Base-by-base conservation (phyloP, 2,113 vertebrate genomes). In the Maccullochella peelii region DNA sequence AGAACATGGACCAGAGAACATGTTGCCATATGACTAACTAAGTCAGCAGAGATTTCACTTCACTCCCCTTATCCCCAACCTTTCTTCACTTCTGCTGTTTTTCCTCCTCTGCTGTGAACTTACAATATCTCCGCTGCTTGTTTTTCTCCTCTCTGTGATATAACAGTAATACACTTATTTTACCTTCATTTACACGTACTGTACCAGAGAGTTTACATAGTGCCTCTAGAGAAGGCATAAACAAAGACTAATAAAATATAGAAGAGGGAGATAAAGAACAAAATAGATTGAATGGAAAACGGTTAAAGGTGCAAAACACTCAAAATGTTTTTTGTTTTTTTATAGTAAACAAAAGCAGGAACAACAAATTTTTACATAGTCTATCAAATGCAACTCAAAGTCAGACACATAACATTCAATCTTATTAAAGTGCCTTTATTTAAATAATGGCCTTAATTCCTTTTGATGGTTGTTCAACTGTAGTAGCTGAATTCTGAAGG, bases 21-120 rank as follows among this genome's bases (percentile, higher is more conserved):
- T 83, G 79, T 49, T 70, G 68, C 79, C 84, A 77, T 89, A 89
- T 58, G 65, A 67, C 83, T 86, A 87, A 88, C 86, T n/a, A 81
- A 82, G 86, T 91, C 88, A 80, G 77, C 66, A 69, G 90, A 77
- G 86, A 81, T 75, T 83, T 82, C 14, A 40, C 68, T 77, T 74
- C 21, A 11, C 55, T 63, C 61, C 18, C 4, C 16, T 66, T 36
- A 49, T 50, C 10, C 30, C 30, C 33, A 49, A 8, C n/a, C 63
- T 67, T 11, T 65, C 55, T 9, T 66, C 62, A 15, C 18, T 59
- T 52, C 52, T 61, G 9, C 52, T 57, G 4, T 42, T 44, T 74
- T 47, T 52, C 54, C 8, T 61, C 47, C 30, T 49, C 18, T 71
- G 10, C 30, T 49, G 14, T 71, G 10, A n/a, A 55, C 63, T 38